A percentile compares a stretch with the other conserved stretches of the same genome.
phyloP scores from a whole-genome alignment of 2,113 vertebrate species.

The Capra hircus region DNA sequence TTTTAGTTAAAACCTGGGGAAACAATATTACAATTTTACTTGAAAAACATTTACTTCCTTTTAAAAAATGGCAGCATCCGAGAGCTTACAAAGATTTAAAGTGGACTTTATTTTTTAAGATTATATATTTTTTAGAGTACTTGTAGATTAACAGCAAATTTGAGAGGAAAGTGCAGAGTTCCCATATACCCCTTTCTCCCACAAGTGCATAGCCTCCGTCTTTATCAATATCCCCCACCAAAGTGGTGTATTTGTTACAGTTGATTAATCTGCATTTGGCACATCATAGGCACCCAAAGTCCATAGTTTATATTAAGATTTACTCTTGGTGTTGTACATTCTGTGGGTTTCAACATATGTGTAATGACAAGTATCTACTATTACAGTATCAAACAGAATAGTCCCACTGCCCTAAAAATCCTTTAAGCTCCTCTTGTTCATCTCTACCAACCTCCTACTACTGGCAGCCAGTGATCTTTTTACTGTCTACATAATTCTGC shows the following conservation, averaged over 20 bases:
- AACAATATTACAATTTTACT: not conserved
- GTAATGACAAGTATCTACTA: not conserved
- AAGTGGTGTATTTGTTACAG: not conserved
- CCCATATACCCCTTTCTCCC: not conserved
- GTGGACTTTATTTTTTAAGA: not conserved
- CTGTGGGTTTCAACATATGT: not conserved
- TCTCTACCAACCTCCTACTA: not conserved
- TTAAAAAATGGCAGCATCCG: not conserved
- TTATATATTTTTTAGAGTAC: not conserved
- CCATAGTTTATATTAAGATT: not conserved
- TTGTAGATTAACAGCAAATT: not conserved
- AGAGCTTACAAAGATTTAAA: not conserved
- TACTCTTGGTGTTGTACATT: not conserved
- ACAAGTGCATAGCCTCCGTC: not conserved
- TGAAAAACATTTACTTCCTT: not conserved
- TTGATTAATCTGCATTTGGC: not conserved
- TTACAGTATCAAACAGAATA: not conserved
- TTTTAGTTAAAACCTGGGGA: conserved; percentile 23
- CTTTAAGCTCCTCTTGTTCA: not conserved
- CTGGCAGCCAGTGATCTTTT: not conserved
- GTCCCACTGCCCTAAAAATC: not conserved
- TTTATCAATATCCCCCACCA: not conserved
- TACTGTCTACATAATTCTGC: not conserved
- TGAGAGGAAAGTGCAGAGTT: not conserved
- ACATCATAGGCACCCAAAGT: not conserved